Base-by-base conservation (phyloP, 2,797 vertebrate species). In the Cirrhinus mrigala region DNA sequence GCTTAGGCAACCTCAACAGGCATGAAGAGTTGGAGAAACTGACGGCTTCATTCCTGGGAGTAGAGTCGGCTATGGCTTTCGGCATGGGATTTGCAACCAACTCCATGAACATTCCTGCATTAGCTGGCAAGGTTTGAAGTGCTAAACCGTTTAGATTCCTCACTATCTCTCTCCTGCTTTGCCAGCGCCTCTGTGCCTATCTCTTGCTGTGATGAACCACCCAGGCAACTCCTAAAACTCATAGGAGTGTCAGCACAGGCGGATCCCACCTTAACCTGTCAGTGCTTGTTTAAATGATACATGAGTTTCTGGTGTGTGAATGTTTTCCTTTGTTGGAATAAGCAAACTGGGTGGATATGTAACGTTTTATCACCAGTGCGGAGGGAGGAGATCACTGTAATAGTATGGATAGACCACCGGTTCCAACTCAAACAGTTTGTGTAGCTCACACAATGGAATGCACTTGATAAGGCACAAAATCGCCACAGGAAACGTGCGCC, bases 51-150 rank as follows among this genome's bases (percentile, higher is more conserved):
- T 96, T 95, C 83, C 88, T 98, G 64, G 96, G 96, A 0, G 96
- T 98, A 84, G 97, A 99, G 92, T 95, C 96, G 0, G 96, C 96
- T 44, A 97, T 99, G 97, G 94, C 94, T 1, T 98, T 98, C 70
- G 97, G 97, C 18, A 99, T 98, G 98, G 98, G 98, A n/a, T 99
- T 98, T 78, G 98, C 98, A 56, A 99, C 98, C 66, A 99, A 98
- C 91, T 97, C 97, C 0, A 98, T 97, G 96, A 99, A 99, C 93
- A 98, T 99, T 82, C 98, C 98, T 60, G 96, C 96, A 1, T 93
- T 96, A 54, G 91, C 94, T 82, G 94, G 94, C 60, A 96, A 95
- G 94, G 95, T 94, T 81, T 37, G 89, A 56, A 80, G 62, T 20
- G 8, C 60, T 50, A 85, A 5, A 62, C 69, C 44, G 37, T 60